Percentiles rank a stretch among this genome's conserved stretches.
Evolutionary conservation across 2,888 invertebrate genomes (phyloP).

Genomic region (Agrochola lota): DNA sequence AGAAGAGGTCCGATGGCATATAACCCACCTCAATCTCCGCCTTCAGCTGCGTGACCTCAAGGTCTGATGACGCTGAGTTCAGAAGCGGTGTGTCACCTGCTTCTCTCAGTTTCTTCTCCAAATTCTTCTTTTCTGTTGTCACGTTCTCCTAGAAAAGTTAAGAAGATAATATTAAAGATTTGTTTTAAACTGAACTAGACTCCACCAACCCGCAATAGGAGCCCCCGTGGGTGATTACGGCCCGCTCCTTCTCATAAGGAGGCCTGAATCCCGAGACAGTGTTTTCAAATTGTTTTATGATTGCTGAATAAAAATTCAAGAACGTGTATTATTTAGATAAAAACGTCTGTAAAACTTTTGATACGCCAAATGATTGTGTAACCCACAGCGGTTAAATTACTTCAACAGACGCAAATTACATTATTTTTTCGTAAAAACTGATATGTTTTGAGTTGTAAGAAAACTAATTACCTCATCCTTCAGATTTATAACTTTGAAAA

Average conservation of each 20-base stretch:
- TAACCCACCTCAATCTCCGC: conserved; percentile 94
- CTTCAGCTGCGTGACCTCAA: conserved; percentile 95
- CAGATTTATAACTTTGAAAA: neutral
- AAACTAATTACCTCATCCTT: conserved; percentile 5
- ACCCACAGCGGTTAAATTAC: neutral
- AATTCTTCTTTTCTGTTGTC: conserved; percentile 94
- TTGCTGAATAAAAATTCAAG: neutral
- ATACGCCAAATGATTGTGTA: neutral
- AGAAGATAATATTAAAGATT: neutral
- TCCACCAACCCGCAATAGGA: neutral
- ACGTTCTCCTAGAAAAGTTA: conserved; percentile 92
- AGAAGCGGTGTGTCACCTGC: conserved; percentile 92
- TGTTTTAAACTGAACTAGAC: neutral
- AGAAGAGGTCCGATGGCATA: too few species aligned
- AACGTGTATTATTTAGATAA: neutral
- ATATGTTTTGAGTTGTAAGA: neutral
- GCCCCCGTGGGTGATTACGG: neutral
- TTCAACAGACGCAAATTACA: neutral
- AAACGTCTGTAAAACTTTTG: neutral
- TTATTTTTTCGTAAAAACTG: neutral
- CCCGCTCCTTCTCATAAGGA: neutral
- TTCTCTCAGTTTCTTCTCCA: conserved; percentile 95
- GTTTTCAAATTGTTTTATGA: neutral
- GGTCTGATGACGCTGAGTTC: conserved; percentile 94
- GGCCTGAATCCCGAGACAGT: neutral